These are phyloP conservation scores for Myocastor coypus DNA, from an alignment of 2,113 vertebrate species.

Conservation along the genomic window DNA sequence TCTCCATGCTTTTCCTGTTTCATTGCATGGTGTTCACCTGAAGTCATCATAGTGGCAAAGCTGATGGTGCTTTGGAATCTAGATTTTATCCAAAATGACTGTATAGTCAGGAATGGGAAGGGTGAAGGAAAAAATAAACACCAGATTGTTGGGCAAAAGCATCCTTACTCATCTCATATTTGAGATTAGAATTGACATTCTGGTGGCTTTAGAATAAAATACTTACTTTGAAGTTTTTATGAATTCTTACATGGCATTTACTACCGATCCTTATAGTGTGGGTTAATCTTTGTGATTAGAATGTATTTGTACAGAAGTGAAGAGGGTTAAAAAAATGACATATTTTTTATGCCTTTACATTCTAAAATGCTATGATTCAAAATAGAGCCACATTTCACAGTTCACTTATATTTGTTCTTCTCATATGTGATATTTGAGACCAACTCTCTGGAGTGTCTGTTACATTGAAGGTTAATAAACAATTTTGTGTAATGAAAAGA, in stretches of 20 bases:
- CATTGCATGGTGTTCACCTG: background rate
- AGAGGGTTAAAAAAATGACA: background rate
- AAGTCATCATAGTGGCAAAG: background rate
- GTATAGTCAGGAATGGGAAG: background rate
- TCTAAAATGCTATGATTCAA: rapidly evolving
- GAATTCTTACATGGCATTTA: background rate
- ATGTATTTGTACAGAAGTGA: background rate
- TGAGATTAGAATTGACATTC: background rate
- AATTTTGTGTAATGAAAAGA: background rate
- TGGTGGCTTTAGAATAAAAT: background rate
- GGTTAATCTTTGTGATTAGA: background rate
- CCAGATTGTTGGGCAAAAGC: background rate
- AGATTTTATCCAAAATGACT: background rate
- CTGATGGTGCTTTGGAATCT: background rate
- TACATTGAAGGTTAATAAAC: background rate
- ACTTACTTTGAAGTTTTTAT: background rate
- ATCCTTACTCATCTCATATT: background rate
- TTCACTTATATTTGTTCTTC: background rate
- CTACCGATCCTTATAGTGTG: background rate
- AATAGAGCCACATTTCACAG: background rate
- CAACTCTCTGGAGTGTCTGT: background rate
- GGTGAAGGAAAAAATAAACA: background rate
- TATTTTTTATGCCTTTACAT: background rate
- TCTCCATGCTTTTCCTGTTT: background rate
- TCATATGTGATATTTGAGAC: background rate